Percentiles rank a stretch among this genome's conserved stretches.
phyloP scores from a whole-genome alignment of 2,888 invertebrate genomes.

The Drosophila helvetica region DNA sequence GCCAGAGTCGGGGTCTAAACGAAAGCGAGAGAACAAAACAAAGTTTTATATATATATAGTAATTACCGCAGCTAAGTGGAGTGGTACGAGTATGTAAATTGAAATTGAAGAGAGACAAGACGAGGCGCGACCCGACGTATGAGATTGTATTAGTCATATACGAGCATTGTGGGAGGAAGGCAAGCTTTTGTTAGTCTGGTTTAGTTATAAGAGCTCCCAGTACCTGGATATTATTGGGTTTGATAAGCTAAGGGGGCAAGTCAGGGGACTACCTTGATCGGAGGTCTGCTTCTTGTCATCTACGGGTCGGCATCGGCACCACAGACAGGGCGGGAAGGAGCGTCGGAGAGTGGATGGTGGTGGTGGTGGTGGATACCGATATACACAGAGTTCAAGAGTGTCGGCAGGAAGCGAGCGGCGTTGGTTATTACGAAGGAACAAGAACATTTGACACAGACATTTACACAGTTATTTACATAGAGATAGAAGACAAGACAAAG shows the following conservation, averaged over 20 bases:
- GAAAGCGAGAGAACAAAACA: constrained; percentile 39
- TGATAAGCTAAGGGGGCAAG: constrained; percentile 15
- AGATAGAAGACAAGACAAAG: constrained; percentile 47
- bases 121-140: no score
- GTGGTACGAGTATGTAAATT: background rate
- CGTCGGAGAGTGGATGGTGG: constrained; percentile 24
- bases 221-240: background rate
- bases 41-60: background rate
- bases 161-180: background rate
- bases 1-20: constrained; percentile 77
- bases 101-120: background rate
- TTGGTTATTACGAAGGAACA: constrained; percentile 48
- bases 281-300: constrained; percentile 79
- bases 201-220: constrained; percentile 1
- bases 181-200: constrained; percentile 6
- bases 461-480: constrained; percentile 50
- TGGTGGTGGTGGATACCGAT: no score
- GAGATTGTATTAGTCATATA: constrained; percentile 4
- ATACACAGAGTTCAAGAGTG: constrained; percentile 23
- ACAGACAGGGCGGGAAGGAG: constrained; percentile 21
- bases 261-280: constrained; percentile 79
- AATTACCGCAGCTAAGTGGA: background rate
- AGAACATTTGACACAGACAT: constrained; percentile 48
- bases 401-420: constrained; percentile 37
- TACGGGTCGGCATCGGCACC: constrained; percentile 56